Evolutionary conservation across 2,888 invertebrate genomes (phyloP), one percentile per base, ranked within the genome.

Genomic region (Arctia plantaginis): DNA sequence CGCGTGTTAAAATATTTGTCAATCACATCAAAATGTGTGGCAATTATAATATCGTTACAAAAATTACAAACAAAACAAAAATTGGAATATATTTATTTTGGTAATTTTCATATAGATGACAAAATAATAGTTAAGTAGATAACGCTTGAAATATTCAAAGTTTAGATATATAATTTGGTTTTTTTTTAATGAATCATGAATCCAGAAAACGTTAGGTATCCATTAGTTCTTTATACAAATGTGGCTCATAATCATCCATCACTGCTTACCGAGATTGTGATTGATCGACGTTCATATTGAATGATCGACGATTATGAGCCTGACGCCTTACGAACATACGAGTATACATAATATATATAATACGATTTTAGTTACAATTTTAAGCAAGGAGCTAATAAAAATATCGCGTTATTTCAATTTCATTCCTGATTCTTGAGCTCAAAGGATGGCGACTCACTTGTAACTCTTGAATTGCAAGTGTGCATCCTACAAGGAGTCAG

Each of bases 31-130:
- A 35, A 82, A 81, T 76, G 81, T 82, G 85, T 82, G 79, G 74
- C 80, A 80, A 85, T 85, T 83, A 86, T 80, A 76, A 77, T 79
- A 75, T 78, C 82, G 76, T 81, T 81, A 85, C 75, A 66, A 73
- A 51, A 74, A 55, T 69, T 69, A 77, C 70, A 76, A 67, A 39
- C 70, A 62, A 62, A 62, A 47, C 23, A 67, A 47, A 33, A 13
- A 20, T 13, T 47, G 10, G 44, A 18, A 67, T 18, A 23, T 23
- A 33, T 27, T 27, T 44, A 66, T 47, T 20, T 1, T 30, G 47
- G 67, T 47, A 12, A 67, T 67, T 20, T 47, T 47, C 47, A 67
- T 62, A 27, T 30, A 27, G 8, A 30, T 18, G 18, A 44, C 3
- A 27, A 66, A 44, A 27, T 66, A 15, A 39, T 66, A 30, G 15